These are phyloP conservation scores for Apamea crenata DNA, from an alignment of 2,888 invertebrate genomes.

Conservation along the genomic window DNA sequence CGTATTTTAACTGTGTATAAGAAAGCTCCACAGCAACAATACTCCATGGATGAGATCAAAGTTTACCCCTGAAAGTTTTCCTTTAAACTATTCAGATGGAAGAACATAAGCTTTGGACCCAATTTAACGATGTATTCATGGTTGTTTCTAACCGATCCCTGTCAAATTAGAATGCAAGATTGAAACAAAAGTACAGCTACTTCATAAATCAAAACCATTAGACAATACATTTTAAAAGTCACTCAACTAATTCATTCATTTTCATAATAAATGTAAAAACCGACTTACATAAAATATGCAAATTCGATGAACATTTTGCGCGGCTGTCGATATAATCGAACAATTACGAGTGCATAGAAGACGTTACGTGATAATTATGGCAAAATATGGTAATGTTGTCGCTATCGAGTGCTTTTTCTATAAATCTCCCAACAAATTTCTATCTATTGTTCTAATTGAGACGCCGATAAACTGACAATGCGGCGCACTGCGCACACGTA, in stretches of 20 bases:
- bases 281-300: constrained; percentile 62
- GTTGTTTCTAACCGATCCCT: background rate
- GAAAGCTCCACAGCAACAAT: background rate
- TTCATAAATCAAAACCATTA: background rate
- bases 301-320: constrained; percentile 50
- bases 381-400: constrained; percentile 72
- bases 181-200: background rate
- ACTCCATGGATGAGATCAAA: background rate
- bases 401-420: constrained; percentile 77
- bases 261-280: constrained; percentile 19
- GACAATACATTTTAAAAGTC: constrained; percentile 1
- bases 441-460: constrained; percentile 87
- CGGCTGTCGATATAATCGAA: constrained; percentile 64
- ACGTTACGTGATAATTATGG: constrained; percentile 73
- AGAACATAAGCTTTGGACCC: background rate
- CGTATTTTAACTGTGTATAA: background rate
- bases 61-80: background rate
- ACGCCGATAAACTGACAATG: constrained; percentile 85
- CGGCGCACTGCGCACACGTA: constrained; percentile 79
- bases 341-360: constrained; percentile 61
- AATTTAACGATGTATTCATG: background rate
- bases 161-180: background rate
- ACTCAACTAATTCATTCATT: constrained; percentile 23
- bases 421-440: constrained; percentile 85
- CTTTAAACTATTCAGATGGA: background rate